Evolutionary conservation across 2,113 vertebrate genomes (phyloP), one percentile per base, ranked within the genome.

Genomic region (Ranitomeya variabilis): DNA sequence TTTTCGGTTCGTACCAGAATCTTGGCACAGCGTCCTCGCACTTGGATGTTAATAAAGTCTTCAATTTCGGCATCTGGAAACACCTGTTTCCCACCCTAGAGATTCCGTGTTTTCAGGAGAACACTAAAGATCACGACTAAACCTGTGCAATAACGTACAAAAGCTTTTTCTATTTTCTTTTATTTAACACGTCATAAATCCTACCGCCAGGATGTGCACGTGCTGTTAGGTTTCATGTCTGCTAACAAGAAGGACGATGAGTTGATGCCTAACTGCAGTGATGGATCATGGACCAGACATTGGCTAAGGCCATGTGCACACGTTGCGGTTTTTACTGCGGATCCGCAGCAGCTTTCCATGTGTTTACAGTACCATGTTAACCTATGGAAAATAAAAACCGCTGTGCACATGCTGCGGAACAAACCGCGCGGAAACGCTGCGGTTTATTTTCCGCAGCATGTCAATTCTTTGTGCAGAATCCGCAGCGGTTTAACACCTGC

Each of bases 81-180:
- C 86, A 87, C 86, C 86, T 87, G 86, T 71, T 87, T 80, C 77
- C 86, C 86, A 80, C 86, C 77, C 86, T 52, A 80, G 86, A 87
- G 86, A 69, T 31, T 86, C 62, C 9, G 23, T 18, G 76, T 80
- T 87, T 76, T 86, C 71, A 37, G n/a, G 71, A 86, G 69, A 76
- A 74, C 67, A 74, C 66, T 78, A 66, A 79, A 80, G 23, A 67
- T 67, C 45, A 11, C 78, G 31, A 55, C n/a, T 55, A 57, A 69
- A 54, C 26, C 76, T 69, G 77, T 80, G 66, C 77, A 67, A 80
- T 64, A 87, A 79, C 23, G 19, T 66, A 69, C 60, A 87, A 26
- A 79, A n/a, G 55, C 26, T 52, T 86, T 31, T 79, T 87, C 54
- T 79, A 79, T 54, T 60, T 79, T 60, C 59, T 80, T 80, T 87